Conservation (phyloP, 2,888 invertebrate species). For the Hedychridium roseum region DNA sequence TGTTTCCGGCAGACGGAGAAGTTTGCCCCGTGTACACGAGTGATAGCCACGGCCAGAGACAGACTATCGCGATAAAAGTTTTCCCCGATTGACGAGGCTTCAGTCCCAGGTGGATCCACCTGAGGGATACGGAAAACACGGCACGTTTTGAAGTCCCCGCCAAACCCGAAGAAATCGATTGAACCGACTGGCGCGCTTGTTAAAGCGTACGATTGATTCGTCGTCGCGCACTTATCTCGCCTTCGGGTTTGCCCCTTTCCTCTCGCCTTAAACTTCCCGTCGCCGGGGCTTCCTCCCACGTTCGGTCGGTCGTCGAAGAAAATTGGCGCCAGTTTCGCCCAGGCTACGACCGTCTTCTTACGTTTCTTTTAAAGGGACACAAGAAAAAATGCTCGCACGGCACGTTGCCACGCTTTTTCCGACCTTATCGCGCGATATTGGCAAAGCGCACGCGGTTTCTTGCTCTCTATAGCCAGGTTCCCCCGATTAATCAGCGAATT, state of each 20-base stretch:
- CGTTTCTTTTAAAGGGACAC: conserved; percentile 6
- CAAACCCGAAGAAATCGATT: conserved; percentile 22
- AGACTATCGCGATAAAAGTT: conserved; percentile 19
- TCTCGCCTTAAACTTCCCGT: not conserved
- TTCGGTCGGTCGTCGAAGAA: not conserved
- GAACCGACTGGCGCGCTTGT: conserved; percentile 32
- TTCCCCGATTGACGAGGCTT: conserved; percentile 15
- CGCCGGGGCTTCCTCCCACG: not conserved
- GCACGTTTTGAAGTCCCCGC: conserved; percentile 17
- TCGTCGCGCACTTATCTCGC: conserved; percentile 16
- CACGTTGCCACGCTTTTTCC: conserved; percentile 14
- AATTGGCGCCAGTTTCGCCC: conserved; percentile 17
- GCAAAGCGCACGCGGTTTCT: conserved; percentile 19
- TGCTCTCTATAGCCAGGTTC: conserved; percentile 15
- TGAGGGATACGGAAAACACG: conserved; percentile 13
- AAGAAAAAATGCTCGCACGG: conserved; percentile 18
- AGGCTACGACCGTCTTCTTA: conserved; percentile 14
- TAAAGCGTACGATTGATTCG: conserved; percentile 41
- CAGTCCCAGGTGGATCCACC: conserved; percentile 9
- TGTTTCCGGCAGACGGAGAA: too few relatives aligned
- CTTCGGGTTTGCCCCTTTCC: not conserved
- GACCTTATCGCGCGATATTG: conserved; percentile 15
- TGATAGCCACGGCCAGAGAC: conserved; percentile 10
- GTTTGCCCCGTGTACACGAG: conserved; percentile 5
- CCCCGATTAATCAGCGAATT: conserved; percentile 10